Percentiles rank a stretch among this genome's conserved stretches.
Conservation (phyloP, 2,113 vertebrate genomes). For the Pelecanus crispus region DNA sequence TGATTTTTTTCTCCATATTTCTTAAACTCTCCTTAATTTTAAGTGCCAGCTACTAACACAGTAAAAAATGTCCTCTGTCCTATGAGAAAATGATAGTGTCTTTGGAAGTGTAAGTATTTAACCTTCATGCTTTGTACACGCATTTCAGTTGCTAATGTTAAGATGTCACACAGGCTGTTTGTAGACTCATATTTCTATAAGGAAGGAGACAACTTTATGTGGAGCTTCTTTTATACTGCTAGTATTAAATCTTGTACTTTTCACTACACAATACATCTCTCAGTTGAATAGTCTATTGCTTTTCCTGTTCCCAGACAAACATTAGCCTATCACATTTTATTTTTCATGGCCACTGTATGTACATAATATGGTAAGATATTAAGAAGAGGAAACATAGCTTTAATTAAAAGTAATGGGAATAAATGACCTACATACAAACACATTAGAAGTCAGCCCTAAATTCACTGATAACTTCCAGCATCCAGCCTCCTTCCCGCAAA, state of each 20-base stretch:
- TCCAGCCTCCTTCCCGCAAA: neutral
- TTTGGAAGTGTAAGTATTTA: neutral
- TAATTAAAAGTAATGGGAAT: neutral
- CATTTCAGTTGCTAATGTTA: neutral
- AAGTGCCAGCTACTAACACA: conserved; percentile 5
- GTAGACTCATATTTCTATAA: neutral
- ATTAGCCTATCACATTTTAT: neutral
- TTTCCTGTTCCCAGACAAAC: neutral
- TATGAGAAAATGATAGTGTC: neutral
- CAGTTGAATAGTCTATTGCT: neutral
- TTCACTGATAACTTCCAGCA: neutral
- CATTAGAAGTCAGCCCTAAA: neutral
- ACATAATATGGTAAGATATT: neutral
- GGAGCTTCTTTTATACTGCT: neutral
- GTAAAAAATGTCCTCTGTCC: neutral
- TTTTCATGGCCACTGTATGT: neutral
- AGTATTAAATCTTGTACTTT: neutral
- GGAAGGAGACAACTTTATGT: conserved; percentile 10
- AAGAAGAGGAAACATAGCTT: neutral
- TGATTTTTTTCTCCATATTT: neutral
- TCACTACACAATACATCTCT: neutral
- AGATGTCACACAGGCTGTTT: neutral
- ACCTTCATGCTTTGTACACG: neutral
- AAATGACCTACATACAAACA: neutral
- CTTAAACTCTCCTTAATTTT: conserved; percentile 1